These are phyloP conservation scores for Labeo catla DNA, from an alignment of 2,113 vertebrate species.

Conservation along the genomic window DNA sequence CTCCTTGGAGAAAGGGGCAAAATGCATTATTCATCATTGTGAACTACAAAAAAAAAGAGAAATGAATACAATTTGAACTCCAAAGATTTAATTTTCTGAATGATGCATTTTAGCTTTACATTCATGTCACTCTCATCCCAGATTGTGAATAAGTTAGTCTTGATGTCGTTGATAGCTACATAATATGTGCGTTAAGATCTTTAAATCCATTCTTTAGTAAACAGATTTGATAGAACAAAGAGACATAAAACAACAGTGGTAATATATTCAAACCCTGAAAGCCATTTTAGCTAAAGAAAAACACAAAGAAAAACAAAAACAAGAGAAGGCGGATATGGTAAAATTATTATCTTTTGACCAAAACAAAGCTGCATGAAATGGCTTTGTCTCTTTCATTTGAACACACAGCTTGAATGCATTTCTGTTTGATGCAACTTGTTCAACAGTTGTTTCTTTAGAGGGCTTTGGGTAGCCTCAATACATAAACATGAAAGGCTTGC, in stretches of 20 bases:
- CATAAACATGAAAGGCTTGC: conserved; percentile 30
- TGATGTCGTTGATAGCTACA: background rate
- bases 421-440: conserved; percentile 27
- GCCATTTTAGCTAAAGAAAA: background rate
- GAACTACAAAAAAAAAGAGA: background rate
- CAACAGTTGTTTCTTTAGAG: conserved; percentile 20
- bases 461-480: background rate
- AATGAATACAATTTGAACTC: background rate
- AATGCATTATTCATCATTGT: background rate
- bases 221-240: background rate
- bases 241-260: background rate
- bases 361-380: conserved; percentile 14
- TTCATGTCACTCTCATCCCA: background rate
- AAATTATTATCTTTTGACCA: conserved; percentile 9
- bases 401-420: conserved; percentile 31
- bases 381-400: conserved; percentile 26
- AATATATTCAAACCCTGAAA: background rate
- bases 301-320: conserved; percentile 17
- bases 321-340: background rate
- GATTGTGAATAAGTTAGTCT: background rate
- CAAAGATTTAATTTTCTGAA: background rate
- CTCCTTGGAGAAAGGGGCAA: background rate
- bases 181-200: background rate
- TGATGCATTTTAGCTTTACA: background rate
- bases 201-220: background rate